Conservation (phyloP, 2,113 vertebrate species). For the Anhinga rufa region DNA sequence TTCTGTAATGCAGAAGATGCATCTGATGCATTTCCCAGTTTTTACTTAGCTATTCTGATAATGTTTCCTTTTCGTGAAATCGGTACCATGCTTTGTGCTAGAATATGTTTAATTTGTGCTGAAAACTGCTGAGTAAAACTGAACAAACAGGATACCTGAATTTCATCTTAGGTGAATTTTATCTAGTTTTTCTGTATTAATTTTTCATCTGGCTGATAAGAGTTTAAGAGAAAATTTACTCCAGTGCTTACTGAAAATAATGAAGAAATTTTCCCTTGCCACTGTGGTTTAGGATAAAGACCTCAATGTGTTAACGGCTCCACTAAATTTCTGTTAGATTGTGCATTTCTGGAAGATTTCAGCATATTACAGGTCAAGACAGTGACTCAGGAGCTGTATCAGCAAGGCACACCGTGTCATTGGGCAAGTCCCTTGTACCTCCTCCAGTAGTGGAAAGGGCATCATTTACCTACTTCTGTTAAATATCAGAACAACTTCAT, state of each 20-base stretch:
- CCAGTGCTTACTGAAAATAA: neutral
- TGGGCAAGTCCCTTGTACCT: neutral
- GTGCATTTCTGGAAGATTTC: neutral
- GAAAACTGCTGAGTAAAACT: neutral
- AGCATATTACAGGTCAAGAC: neutral
- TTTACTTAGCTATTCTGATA: neutral
- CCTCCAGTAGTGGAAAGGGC: neutral
- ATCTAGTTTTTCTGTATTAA: neutral
- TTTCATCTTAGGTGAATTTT: neutral
- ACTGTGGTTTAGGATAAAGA: neutral
- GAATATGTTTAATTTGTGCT: neutral
- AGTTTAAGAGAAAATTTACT: neutral
- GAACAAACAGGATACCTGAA: neutral
- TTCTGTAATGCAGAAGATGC: neutral
- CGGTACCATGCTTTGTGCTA: neutral
- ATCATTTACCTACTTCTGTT: constrained; percentile 20
- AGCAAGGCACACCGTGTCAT: neutral
- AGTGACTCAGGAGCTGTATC: neutral
- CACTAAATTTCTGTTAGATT: neutral
- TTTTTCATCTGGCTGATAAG: neutral
- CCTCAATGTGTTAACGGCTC: neutral
- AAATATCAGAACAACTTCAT: neutral
- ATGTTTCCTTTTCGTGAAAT: neutral
- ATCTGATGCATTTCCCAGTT: neutral
- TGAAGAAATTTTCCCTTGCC: neutral